phyloP scores from a whole-genome alignment of 2,888 invertebrate species.

The Thera britannica region DNA sequence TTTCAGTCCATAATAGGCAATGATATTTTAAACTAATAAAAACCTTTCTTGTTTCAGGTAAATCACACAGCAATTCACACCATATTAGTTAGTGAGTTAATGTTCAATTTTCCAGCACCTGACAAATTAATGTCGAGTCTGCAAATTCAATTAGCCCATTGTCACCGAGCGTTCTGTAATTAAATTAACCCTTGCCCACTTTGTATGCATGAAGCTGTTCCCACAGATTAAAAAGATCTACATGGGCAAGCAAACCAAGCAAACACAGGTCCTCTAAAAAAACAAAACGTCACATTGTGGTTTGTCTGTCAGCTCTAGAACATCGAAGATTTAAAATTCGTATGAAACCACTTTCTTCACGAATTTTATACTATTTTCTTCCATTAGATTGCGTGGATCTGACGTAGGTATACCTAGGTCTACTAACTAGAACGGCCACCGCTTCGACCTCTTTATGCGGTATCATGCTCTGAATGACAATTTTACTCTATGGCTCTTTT shows the following conservation, averaged over 20 bases:
- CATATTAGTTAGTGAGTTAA: constrained; percentile 16
- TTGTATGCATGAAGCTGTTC: constrained; percentile 33
- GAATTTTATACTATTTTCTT: too few species aligned
- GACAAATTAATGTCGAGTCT: constrained; percentile 26
- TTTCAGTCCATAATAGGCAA: background rate
- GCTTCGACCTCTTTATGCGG: too few species aligned
- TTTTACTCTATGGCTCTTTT: too few species aligned
- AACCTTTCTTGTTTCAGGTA: constrained; percentile 48
- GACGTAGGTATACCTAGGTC: too few species aligned
- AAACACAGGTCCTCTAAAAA: too few species aligned
- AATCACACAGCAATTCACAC: constrained; percentile 17
- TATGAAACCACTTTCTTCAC: too few species aligned
- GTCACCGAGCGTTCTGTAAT: constrained; percentile 53
- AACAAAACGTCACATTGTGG: too few species aligned
- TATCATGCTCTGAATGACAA: too few species aligned
- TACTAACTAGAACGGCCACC: too few species aligned
- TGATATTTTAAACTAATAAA: constrained; percentile 11
- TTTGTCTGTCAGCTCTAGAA: too few species aligned
- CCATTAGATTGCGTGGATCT: too few species aligned
- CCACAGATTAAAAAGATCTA: background rate
- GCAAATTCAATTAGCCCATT: constrained; percentile 56
- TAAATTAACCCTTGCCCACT: constrained; percentile 48
- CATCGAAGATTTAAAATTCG: too few species aligned
- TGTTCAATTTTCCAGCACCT: constrained; percentile 19
- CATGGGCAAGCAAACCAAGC: background rate